phyloP scores from a whole-genome alignment of 2,797 vertebrate species.

The Anguilla pacifica region DNA sequence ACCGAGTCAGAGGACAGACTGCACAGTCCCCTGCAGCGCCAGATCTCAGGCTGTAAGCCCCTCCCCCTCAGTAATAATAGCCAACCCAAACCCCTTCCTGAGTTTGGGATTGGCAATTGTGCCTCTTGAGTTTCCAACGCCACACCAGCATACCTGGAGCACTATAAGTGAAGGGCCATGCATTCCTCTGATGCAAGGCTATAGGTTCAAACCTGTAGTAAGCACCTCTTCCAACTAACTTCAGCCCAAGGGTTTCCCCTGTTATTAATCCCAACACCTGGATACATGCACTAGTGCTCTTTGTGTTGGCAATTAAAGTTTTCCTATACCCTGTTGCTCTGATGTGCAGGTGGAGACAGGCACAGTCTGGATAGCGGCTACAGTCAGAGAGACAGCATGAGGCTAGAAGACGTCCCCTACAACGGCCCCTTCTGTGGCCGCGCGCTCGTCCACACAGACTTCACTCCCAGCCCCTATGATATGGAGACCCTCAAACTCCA shows the following conservation, averaged over 20 bases:
- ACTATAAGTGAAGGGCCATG: no score
- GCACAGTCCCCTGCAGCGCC: constrained; percentile 65
- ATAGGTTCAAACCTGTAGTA: no score
- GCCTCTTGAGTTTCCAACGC: background rate
- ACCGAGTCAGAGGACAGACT: constrained; percentile 77
- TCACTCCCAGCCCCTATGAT: constrained; percentile 95
- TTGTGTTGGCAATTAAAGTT: background rate
- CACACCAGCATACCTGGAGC: background rate
- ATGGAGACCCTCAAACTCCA: constrained; percentile 90
- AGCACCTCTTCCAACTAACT: background rate
- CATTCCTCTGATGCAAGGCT: background rate
- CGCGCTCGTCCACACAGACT: constrained; percentile 91
- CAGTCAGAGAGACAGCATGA: constrained; percentile 75
- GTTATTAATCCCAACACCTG: background rate
- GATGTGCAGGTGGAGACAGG: constrained; percentile 70
- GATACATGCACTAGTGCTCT: background rate
- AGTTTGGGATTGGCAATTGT: background rate
- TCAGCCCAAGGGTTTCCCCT: background rate
- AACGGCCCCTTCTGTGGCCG: constrained; percentile 91
- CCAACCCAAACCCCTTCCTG: background rate
- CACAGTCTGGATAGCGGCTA: constrained; percentile 80
- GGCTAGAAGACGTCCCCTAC: constrained; percentile 79
- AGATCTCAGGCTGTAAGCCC: constrained; percentile 83
- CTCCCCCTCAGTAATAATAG: background rate
- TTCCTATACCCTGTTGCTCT: background rate